A percentile compares a stretch with the other conserved stretches of the same genome.
Evolutionary conservation across 2,113 vertebrate species (phyloP).

Genomic region (human (Homo sapiens)): DNA sequence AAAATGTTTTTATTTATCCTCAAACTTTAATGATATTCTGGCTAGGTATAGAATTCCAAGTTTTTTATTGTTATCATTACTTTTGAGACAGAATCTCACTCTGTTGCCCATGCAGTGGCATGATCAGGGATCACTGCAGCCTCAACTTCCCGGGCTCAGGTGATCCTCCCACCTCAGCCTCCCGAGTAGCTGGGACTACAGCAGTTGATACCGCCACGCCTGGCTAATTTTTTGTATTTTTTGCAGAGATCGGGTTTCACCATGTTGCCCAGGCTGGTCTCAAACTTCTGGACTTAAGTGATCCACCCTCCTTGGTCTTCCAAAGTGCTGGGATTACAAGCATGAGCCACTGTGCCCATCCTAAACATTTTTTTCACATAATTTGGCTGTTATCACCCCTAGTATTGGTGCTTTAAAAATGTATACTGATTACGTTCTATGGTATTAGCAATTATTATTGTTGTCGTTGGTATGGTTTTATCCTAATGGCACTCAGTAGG

Average conservation of each 20-base stretch:
- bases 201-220: neutral
- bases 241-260: neutral
- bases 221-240: neutral
- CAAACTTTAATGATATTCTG: neutral
- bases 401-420: neutral
- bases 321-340: neutral
- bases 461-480: conserved; percentile 16
- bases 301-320: neutral
- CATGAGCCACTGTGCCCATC: neutral
- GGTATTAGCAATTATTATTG: neutral
- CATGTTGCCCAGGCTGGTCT: neutral
- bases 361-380: neutral
- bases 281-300: neutral
- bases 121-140: too few relatives aligned
- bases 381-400: neutral
- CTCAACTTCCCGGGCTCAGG: too few relatives aligned
- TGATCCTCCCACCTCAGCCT: too few relatives aligned
- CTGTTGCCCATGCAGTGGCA: too few relatives aligned
- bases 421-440: neutral
- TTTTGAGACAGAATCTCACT: too few relatives aligned
- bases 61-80: neutral
- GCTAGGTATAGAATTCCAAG: neutral
- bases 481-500: neutral
- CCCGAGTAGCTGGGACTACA: too few relatives aligned
- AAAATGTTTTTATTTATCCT: neutral